Evolutionary conservation across 2,888 invertebrate genomes (phyloP), one percentile per base, ranked within the genome.

Genomic region (Limnephilus lunatus): DNA sequence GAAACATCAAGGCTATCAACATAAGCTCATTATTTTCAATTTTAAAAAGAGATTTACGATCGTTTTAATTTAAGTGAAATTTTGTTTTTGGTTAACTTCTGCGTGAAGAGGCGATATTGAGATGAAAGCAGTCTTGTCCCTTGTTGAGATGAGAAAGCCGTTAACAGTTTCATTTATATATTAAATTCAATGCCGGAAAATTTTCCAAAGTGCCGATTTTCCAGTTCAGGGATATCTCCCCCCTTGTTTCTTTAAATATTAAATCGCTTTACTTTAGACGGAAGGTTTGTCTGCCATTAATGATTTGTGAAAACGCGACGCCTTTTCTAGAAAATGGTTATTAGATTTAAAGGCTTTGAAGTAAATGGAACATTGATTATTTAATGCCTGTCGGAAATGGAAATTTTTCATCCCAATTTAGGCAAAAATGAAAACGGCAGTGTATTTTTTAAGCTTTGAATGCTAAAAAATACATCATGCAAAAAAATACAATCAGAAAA

Each of bases 161-260:
- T 89, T 89, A 80, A 89, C 88, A 89, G 88, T 89, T 89, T 80
- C 68, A 39, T 32, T 89, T 35, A 35, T 31, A n/a, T 68, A 89
- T 80, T 88, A 89, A 89, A 89, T 89, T 89, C 35, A 32, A 35
- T 80, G 88, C n/a, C 35, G 68, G 35, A 80, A 89, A 32, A 89
- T 89, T 81, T 81, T 35, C 80, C 14, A n/a, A 89, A 89, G 35
- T 89, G 88, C 81, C 88, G 87, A 48, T 87, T 87, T 81, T 35
- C 80, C 32, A 19, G 88, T 86, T 44, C 48, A 30, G 30, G 83
- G 68, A 68, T 68, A 68, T 68, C 25, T n/a, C 80, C 14, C 39
- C 80, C 25, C 35, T 80, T 80, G 32, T 80, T 35, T 89, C 88
- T 89, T 30, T 80, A 89, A 81, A 89, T 89, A 32, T 15, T 87